phyloP scores from a whole-genome alignment of 1,140 invertebrate species.

The Drosophila littoralis region DNA sequence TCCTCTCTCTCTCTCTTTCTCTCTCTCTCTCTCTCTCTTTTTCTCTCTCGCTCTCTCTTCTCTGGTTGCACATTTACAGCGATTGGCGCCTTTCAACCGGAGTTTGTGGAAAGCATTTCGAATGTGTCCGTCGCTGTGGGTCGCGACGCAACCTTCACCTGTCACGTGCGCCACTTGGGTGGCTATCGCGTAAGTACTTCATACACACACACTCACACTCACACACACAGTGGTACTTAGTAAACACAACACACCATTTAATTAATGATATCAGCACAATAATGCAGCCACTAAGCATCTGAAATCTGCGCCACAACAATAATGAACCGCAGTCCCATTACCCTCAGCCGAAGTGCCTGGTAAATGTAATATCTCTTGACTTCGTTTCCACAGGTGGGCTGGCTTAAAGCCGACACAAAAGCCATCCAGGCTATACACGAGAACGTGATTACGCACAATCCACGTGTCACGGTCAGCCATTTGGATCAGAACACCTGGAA shows the following conservation, averaged over 20 bases:
- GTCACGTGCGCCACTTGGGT: constrained; percentile 93
- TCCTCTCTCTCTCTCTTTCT: constrained; percentile 4
- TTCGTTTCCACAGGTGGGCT: constrained; percentile 89
- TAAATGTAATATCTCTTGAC: constrained; percentile 9
- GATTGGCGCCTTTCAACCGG: constrained; percentile 90
- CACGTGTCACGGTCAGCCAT: constrained; percentile 91
- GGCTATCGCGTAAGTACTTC: constrained; percentile 92
- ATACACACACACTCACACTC: constrained; percentile 9
- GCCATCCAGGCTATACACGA: constrained; percentile 95
- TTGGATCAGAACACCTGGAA: constrained; percentile 92
- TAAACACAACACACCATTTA: constrained; percentile 12
- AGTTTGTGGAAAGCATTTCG: constrained; percentile 91
- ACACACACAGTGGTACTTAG: constrained; percentile 3
- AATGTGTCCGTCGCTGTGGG: constrained; percentile 94
- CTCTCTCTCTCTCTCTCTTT: constrained; percentile 1
- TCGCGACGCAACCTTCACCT: constrained; percentile 94
- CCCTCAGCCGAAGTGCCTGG: neutral
- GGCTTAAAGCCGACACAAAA: constrained; percentile 94
- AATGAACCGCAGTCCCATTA: neutral
- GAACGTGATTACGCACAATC: constrained; percentile 95
- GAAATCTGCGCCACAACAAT: constrained; percentile 15
- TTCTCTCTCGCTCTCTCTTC: neutral
- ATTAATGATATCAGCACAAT: constrained; percentile 8
- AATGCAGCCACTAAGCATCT: neutral
- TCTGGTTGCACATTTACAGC: constrained; percentile 34